A percentile compares a stretch with the other conserved stretches of the same genome.
Conservation (phyloP, 2,888 invertebrate genomes). For the Rosalia funebris region DNA sequence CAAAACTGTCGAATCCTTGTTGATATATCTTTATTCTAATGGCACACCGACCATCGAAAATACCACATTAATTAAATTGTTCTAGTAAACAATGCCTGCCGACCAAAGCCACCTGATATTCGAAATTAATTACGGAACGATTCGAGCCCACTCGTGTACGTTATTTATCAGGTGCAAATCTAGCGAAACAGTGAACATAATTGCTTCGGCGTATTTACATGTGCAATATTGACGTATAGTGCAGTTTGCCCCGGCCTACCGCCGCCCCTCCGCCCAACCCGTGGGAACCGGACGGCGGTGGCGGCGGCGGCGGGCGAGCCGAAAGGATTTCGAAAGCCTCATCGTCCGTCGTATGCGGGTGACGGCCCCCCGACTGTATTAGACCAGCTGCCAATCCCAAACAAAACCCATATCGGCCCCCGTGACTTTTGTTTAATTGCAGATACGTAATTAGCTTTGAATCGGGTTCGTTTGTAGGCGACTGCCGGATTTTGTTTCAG, state of each 20-base stretch:
- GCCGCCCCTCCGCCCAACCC: conserved; percentile 17
- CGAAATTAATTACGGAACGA: conserved; percentile 29
- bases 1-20: too few relatives aligned
- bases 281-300: conserved; percentile 23
- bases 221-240: conserved; percentile 43
- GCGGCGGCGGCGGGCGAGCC: too few relatives aligned
- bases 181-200: conserved; percentile 38
- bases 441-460: conserved; percentile 1
- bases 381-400: conserved; percentile 11
- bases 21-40: too few relatives aligned
- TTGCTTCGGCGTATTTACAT: conserved; percentile 45
- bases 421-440: conserved; percentile 16
- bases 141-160: conserved; percentile 17
- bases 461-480: not conserved
- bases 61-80: conserved; percentile 30
- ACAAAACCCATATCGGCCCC: conserved; percentile 8
- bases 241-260: conserved; percentile 27
- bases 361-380: conserved; percentile 4
- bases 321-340: conserved; percentile 13
- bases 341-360: conserved; percentile 32
- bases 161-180: conserved; percentile 34
- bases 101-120: conserved; percentile 28
- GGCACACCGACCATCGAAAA: too few relatives aligned
- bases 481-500: not conserved
- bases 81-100: conserved; percentile 27